Evolutionary conservation across 2,888 invertebrate genomes (phyloP).

Genomic region (Pycnomerus fuliginosus): DNA sequence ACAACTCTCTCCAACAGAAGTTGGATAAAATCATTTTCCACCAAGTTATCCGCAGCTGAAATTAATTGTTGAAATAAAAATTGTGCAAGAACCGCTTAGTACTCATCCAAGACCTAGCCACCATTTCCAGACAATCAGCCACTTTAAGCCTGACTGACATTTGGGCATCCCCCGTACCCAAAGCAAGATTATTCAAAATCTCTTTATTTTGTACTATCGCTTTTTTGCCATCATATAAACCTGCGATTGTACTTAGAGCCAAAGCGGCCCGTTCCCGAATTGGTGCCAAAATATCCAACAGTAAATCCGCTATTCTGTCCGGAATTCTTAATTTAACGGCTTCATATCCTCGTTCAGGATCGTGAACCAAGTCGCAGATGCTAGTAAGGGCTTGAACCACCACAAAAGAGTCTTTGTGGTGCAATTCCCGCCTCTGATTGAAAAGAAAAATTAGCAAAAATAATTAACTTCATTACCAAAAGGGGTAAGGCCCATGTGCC

Average conservation of each 20-base stretch:
- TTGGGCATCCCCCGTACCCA: slow-evolving; percentile 44
- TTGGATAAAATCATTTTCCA: slow-evolving; percentile 46
- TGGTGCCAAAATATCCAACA: slow-evolving; percentile 33
- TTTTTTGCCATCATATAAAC: slow-evolving; percentile 47
- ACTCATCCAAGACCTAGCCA: slow-evolving; percentile 49
- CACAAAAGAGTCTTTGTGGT: slow-evolving; percentile 41
- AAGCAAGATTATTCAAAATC: slow-evolving; percentile 44
- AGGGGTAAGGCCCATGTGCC: slow-evolving; percentile 52
- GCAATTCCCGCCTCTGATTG: slow-evolving; percentile 49
- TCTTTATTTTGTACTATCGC: slow-evolving; percentile 47
- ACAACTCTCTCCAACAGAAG: slow-evolving; percentile 39
- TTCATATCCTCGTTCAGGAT: slow-evolving; percentile 53
- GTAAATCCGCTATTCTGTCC: slow-evolving; percentile 48
- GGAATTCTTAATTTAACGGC: slow-evolving; percentile 50
- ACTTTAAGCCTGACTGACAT: slow-evolving; percentile 47
- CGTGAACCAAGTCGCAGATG: slow-evolving; percentile 50
- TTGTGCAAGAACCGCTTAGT: slow-evolving; percentile 2
- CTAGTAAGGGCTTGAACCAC: slow-evolving; percentile 51
- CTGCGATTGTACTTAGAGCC: slow-evolving; percentile 47
- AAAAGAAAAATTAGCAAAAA: slow-evolving; percentile 2
- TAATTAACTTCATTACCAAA: slow-evolving; percentile 38
- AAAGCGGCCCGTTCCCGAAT: slow-evolving; percentile 51
- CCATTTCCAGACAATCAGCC: slow-evolving; percentile 47
- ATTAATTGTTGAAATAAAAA: slow-evolving; percentile 5
- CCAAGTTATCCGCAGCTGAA: slow-evolving; percentile 50